Base-by-base conservation (phyloP, 2,797 vertebrate genomes). In the Chelidonichthys spinosus region DNA sequence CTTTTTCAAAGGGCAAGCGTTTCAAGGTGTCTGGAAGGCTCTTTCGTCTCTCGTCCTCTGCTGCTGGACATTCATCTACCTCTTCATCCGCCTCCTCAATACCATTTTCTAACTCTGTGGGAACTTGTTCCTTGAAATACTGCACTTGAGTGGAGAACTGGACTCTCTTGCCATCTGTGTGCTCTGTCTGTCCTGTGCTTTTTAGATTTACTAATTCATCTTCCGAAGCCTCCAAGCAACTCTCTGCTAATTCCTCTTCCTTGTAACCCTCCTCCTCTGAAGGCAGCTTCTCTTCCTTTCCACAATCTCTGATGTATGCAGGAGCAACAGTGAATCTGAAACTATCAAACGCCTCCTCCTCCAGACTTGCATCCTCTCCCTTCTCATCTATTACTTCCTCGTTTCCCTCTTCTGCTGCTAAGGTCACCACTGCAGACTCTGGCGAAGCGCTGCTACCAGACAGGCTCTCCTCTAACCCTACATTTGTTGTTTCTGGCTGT, bases 71-170 rank as follows among this genome's bases (percentile, higher is more conserved):
- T 8, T 80, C 49, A 33, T 59, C 66, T 7, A 15, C 49, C 5
- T 85, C 78, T 46, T 84, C 73, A 46, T 70, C 70, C 40, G 47
- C 52, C 60, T 78, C 71, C 9, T 80, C 68, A 2, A 74, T 54
- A 11, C 50, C 6, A 10, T 76, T 72, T 10, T 86, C 60, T 18
- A 53, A 47, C 63, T 63, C 71, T 13, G 74, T 1, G 5, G 59
- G 66, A 17, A 55, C 55, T 4, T 69, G 53, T 18, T 40, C 73
- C 36, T 73, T 18, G 4, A 89, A 85, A 77, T 83, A 83, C 53
- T 64, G 76, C 11, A 87, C 83, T 47, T 82, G 40, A 2, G 43
- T 44, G 5, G 78, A 83, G 69, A 90, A 89, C 50, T 88, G 76
- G 44, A 88, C 86, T 65, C 62, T 83, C 47, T 72, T 86, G 17